Conservation (phyloP, 2,888 invertebrate genomes). For the Anaspis maculata region DNA sequence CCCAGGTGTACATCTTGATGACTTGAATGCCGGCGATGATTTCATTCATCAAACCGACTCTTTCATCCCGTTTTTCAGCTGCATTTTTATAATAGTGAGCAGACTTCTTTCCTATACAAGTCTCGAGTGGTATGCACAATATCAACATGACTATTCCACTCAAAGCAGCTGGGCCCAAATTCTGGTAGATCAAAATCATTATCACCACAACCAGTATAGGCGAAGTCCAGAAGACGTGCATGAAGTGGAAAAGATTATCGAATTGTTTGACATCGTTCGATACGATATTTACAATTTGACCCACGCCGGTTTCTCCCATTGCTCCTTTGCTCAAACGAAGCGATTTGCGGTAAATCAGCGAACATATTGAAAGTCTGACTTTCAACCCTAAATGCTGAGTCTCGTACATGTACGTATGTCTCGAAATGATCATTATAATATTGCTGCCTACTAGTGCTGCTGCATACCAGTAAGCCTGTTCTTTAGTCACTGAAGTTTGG, state of each 20-base stretch:
- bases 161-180: constrained; percentile 44
- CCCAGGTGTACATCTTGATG: constrained; percentile 96
- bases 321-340: constrained; percentile 66
- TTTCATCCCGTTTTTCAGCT: constrained; percentile 71
- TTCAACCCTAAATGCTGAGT: constrained; percentile 65
- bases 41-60: constrained; percentile 85
- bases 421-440: not conserved
- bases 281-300: constrained; percentile 41
- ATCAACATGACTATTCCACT: constrained; percentile 46
- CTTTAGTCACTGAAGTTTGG: constrained; percentile 34
- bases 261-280: constrained; percentile 82
- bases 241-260: constrained; percentile 68
- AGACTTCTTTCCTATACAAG: constrained; percentile 57
- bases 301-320: constrained; percentile 71
- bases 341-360: constrained; percentile 71
- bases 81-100: constrained; percentile 66
- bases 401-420: constrained; percentile 67
- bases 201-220: constrained; percentile 66
- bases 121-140: constrained; percentile 38
- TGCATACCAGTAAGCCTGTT: constrained; percentile 69
- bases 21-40: constrained; percentile 82
- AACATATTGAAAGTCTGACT: constrained; percentile 71
- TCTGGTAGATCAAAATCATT: constrained; percentile 55
- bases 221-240: constrained; percentile 70
- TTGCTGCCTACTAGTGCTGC: constrained; percentile 46